A percentile compares a stretch with the other conserved stretches of the same genome.
phyloP scores from a whole-genome alignment of 2,113 vertebrate species.

The Tor tambroides region DNA sequence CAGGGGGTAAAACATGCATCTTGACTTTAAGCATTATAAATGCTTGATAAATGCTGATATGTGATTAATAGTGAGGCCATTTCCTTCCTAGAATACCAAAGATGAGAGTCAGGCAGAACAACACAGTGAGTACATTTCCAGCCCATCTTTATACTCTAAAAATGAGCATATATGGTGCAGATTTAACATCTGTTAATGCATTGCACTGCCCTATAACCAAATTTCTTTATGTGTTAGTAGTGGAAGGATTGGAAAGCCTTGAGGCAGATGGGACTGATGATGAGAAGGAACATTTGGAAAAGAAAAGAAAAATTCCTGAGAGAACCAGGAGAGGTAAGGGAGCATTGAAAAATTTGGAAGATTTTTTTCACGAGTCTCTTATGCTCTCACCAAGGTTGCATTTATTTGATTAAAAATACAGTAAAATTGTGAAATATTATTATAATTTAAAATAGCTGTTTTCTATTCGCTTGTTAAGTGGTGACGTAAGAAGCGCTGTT shows the following conservation, averaged over 20 bases:
- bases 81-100: constrained; percentile 34
- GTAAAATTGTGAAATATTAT: background rate
- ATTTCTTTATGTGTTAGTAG: constrained; percentile 1
- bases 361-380: background rate
- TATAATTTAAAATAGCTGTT: background rate
- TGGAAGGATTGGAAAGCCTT: constrained; percentile 18
- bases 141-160: background rate
- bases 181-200: background rate
- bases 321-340: constrained; percentile 61
- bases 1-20: background rate
- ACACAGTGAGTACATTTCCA: constrained; percentile 55
- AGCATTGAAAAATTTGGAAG: background rate
- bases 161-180: background rate
- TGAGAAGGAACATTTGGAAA: background rate
- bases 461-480: background rate
- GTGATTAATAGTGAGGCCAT: background rate
- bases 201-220: background rate
- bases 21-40: background rate
- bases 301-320: constrained; percentile 50
- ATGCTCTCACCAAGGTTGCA: background rate
- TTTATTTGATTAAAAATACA: background rate
- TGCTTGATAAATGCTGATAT: constrained; percentile 1
- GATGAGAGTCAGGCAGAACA: constrained; percentile 30
- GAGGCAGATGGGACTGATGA: constrained; percentile 4
- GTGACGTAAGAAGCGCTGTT: too few species aligned